Conservation (phyloP, 2,113 vertebrate species). For the Rhinolophus ferrumequinum region DNA sequence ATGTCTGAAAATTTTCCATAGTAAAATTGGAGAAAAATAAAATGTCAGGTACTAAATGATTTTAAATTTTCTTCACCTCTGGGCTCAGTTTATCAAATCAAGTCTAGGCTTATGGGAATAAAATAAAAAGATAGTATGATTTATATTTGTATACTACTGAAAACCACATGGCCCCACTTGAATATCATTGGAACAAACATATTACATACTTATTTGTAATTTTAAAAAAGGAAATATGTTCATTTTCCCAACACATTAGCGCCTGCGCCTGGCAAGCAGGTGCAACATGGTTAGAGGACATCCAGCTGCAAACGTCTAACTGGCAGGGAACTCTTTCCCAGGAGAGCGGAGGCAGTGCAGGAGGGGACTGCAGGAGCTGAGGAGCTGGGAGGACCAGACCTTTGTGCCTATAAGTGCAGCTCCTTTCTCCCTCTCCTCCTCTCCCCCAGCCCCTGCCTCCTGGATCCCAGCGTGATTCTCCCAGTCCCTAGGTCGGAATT, state of each 20-base stretch:
- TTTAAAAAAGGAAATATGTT: background rate
- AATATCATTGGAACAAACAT: background rate
- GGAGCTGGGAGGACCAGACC: background rate
- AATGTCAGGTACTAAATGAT: background rate
- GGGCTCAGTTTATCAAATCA: background rate
- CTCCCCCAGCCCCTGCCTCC: background rate
- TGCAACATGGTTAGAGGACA: no score
- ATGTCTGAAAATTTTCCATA: background rate
- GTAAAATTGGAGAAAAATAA: background rate
- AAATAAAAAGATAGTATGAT: background rate
- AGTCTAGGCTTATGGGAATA: background rate
- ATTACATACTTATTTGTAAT: background rate
- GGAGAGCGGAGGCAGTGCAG: background rate
- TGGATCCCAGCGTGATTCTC: background rate
- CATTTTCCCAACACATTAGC: background rate
- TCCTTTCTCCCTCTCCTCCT: background rate
- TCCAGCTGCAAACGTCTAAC: background rate
- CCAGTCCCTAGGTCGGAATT: background rate
- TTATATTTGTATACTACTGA: background rate
- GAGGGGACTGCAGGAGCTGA: fast-evolving
- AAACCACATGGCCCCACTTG: background rate
- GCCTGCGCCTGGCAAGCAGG: background rate
- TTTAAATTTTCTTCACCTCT: background rate
- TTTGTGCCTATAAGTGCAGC: background rate
- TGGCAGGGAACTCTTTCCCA: no score